Evolutionary conservation across 2,113 vertebrate genomes (phyloP).

Genomic region (Odobenus rosmarus): DNA sequence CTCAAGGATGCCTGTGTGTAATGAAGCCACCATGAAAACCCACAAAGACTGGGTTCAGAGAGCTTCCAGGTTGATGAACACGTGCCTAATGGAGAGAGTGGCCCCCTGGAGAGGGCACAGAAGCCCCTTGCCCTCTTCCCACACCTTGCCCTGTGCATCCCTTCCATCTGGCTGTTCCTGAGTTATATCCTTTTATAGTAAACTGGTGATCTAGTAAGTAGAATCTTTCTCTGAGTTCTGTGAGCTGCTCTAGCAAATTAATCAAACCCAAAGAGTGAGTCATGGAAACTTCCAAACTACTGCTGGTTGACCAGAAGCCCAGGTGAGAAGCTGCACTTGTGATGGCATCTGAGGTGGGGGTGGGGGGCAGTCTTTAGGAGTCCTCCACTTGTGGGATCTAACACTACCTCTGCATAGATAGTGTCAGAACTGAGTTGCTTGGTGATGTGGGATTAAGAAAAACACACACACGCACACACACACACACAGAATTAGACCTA

Average conservation of each 20-base stretch:
- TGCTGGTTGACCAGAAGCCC: neutral
- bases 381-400: neutral
- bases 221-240: neutral
- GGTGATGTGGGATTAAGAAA: neutral
- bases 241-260: neutral
- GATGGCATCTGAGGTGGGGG: neutral
- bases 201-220: neutral
- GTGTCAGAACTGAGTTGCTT: neutral
- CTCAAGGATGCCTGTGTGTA: neutral
- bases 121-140: neutral
- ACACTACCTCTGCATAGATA: neutral
- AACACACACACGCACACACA: neutral
- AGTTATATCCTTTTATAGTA: neutral
- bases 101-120: neutral
- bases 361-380: neutral
- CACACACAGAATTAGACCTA: neutral
- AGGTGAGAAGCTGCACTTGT: neutral
- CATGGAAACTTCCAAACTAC: neutral
- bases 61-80: neutral
- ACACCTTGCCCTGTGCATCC: too few species aligned
- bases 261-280: neutral
- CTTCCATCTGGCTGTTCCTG: neutral
- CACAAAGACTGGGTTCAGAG: neutral
- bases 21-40: neutral
- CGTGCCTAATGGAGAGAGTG: neutral